A percentile compares a stretch with the other conserved stretches of the same genome.
Evolutionary conservation across 2,113 vertebrate genomes (phyloP).

Genomic region (Ophthalmolycus amberensis): DNA sequence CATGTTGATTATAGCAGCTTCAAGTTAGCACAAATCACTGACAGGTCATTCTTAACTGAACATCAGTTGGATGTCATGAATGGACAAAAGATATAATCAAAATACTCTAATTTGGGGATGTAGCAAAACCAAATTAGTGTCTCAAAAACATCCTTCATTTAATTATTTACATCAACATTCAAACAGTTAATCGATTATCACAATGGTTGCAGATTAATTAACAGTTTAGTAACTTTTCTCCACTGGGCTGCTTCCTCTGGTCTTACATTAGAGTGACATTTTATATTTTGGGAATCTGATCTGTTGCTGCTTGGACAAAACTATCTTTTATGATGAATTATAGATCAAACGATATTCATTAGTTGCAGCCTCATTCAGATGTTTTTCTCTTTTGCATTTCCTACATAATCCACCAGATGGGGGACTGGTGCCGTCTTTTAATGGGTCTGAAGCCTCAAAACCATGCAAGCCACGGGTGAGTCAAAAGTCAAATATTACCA

Average conservation of each 20-base stretch:
- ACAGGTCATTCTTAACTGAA: neutral
- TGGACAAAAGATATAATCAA: neutral
- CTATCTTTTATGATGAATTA: neutral
- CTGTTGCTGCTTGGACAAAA: neutral
- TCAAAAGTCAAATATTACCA: neutral
- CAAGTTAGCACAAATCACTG: neutral
- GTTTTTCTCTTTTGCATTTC: conserved; percentile 38
- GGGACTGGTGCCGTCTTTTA: conserved; percentile 13
- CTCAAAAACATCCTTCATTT: neutral
- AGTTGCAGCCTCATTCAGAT: neutral
- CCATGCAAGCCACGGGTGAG: neutral
- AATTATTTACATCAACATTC: neutral
- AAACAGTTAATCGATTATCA: no score
- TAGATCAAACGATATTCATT: neutral
- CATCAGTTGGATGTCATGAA: neutral
- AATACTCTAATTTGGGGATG: neutral
- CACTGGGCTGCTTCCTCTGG: neutral
- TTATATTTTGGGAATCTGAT: neutral
- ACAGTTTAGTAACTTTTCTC: neutral
- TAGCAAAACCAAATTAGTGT: neutral
- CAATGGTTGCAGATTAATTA: neutral
- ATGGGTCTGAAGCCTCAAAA: conserved; percentile 12
- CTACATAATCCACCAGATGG: conserved; percentile 67
- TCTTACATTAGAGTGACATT: neutral
- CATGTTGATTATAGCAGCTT: neutral